Evolutionary conservation across 2,888 invertebrate genomes (phyloP).

Genomic region (Poecilobothrus nobilitatus): DNA sequence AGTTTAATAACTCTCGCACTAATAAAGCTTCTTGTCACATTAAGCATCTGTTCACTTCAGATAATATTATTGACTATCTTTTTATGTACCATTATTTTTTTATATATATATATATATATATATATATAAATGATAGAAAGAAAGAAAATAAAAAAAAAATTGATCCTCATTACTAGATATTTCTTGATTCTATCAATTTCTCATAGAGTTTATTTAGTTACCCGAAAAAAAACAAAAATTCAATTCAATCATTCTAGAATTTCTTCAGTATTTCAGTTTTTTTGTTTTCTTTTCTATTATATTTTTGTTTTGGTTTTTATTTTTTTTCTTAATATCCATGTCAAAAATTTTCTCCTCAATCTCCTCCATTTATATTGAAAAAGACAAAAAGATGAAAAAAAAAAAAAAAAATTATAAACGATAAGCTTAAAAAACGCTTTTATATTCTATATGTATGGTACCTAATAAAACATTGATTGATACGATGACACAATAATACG

Average conservation of each 20-base stretch:
- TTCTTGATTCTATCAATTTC: neutral
- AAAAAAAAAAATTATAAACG: no score
- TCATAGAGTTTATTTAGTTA: neutral
- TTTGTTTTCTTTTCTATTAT: neutral
- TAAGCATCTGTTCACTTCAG: no score
- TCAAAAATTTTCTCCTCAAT: neutral
- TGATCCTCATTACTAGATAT: neutral
- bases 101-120: no score
- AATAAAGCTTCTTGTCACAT: no score
- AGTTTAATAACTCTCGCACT: no score
- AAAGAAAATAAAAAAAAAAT: neutral
- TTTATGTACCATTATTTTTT: no score
- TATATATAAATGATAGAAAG: no score
- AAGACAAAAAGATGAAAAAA: no score
- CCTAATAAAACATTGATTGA: neutral
- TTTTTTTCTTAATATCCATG: neutral
- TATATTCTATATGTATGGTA: no score
- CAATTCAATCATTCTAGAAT: neutral
- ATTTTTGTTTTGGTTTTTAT: neutral
- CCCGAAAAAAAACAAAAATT: neutral
- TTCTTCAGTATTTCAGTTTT: neutral
- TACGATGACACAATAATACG: constrained; percentile 3
- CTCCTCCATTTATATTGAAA: no score
- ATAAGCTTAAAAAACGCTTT: no score
- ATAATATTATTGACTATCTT: no score